Evolutionary conservation across 2,888 invertebrate genomes (phyloP).

Genomic region (Thymelicus lineola): DNA sequence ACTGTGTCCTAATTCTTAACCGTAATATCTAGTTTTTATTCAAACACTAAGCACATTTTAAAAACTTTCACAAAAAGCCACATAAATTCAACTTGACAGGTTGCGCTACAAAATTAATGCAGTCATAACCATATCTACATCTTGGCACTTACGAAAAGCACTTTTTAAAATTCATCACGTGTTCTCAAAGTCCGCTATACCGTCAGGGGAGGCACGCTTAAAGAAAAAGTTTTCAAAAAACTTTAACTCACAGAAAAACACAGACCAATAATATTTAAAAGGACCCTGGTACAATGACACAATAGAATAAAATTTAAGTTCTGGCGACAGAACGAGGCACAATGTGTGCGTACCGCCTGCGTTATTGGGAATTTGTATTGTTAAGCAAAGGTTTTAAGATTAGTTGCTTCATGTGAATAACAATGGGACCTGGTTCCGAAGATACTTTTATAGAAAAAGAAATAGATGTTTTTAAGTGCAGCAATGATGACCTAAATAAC

Average conservation of each 20-base stretch:
- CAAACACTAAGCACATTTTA: conserved; percentile 38
- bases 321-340: conserved; percentile 66
- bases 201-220: conserved; percentile 69
- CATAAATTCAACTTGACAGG: conserved; percentile 67
- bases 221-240: conserved; percentile 66
- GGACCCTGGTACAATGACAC: conserved; percentile 68
- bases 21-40: neutral
- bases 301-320: conserved; percentile 71
- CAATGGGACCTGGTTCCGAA: conserved; percentile 16
- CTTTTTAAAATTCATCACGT: conserved; percentile 81
- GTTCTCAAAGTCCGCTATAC: conserved; percentile 60
- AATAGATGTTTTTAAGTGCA: neutral
- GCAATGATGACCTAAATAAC: neutral
- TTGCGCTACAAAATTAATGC: conserved; percentile 55
- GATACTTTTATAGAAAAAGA: neutral
- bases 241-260: conserved; percentile 56
- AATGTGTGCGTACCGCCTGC: conserved; percentile 50
- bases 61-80: conserved; percentile 50
- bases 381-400: conserved; percentile 22
- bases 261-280: conserved; percentile 71
- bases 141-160: conserved; percentile 57
- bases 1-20: neutral
- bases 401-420: conserved; percentile 17
- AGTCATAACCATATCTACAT: conserved; percentile 71
- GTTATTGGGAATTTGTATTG: conserved; percentile 35